Conservation (phyloP, 2,888 invertebrate species). For the Neoscelio sp. region DNA sequence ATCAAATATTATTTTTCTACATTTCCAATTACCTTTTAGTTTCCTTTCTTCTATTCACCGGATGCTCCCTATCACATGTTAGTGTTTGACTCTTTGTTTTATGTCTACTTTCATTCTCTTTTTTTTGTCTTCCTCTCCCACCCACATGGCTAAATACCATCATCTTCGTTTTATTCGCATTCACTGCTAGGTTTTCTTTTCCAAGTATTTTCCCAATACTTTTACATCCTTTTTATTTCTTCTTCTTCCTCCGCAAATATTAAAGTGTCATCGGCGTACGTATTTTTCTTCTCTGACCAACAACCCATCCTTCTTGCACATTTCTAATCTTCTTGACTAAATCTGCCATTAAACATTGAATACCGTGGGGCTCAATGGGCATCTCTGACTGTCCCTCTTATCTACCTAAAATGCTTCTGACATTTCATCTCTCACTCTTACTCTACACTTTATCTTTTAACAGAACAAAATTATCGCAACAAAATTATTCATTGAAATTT, state of each 20-base stretch:
- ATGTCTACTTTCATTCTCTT: no score
- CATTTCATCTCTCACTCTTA: no score
- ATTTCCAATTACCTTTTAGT: neutral
- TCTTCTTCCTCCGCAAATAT: neutral
- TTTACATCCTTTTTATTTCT: neutral
- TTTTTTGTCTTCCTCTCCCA: neutral
- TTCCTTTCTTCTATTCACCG: neutral
- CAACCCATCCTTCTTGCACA: neutral
- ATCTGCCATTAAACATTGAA: no score
- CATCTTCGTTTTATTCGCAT: neutral
- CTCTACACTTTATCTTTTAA: no score
- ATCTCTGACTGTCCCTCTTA: no score
- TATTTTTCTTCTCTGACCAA: neutral
- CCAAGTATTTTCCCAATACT: neutral
- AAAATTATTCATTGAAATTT: no score
- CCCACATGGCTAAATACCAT: neutral
- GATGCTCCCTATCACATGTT: neutral
- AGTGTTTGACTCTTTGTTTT: no score
- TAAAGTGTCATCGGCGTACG: neutral
- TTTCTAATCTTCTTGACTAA: neutral
- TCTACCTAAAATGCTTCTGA: no score
- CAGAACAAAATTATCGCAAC: no score
- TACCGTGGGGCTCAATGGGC: no score
- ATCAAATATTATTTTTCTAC: slow-evolving; percentile 4
- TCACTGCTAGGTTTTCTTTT: neutral